Evolutionary conservation across 1,140 invertebrate genomes (phyloP), one percentile per base, ranked within the genome.

Genomic region (Zaprionus africanus): DNA sequence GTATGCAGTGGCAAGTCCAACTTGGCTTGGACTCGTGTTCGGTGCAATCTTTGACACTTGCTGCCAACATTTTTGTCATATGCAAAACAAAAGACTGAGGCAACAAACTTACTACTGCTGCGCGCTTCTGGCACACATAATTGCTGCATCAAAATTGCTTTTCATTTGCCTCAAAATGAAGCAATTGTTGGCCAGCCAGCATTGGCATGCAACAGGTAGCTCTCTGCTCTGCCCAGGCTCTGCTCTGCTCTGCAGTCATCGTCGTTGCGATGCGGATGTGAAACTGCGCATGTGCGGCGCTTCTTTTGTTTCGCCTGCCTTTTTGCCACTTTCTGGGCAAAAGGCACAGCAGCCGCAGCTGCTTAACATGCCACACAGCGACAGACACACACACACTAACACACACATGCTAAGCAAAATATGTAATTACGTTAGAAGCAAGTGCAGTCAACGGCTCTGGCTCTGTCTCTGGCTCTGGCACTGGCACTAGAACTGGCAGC

Each of bases 391-490:
- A 68, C 51, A 75, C 62, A n/a, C n/a, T n/a, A n/a, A n/a, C n/a
- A 82, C 81, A 80, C 62, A 65, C 79, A 69, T 54, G 56, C 62
- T n/a, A 49, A 80, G 81, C 72, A 82, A 81, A 83, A 83, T 87
- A 81, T 87, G 77, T 86, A 86, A 87, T 87, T 88, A 88, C 88
- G 78, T 80, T 88, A 88, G 80, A 87, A 83, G 77, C 74, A 65
- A 80, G 81, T 75, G 72, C 38, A 62, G 26, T 26, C 43, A 38
- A 60, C 65, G 34, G 54, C 17, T 62, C 46, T 51, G 41, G 7
- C 41, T 17, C 31, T 31, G 31, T 11, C 31, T 34, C 28, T 31
- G 7, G 1, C 28, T 31, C 31, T 34, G 31, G 11, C 31, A 11
- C 31, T 34, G 31, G 31, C 31, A 11, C 31, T 34, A 34, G n/a